These are phyloP conservation scores for Oligia strigilis DNA, from an alignment of 2,888 invertebrate species.

Conservation along the genomic window DNA sequence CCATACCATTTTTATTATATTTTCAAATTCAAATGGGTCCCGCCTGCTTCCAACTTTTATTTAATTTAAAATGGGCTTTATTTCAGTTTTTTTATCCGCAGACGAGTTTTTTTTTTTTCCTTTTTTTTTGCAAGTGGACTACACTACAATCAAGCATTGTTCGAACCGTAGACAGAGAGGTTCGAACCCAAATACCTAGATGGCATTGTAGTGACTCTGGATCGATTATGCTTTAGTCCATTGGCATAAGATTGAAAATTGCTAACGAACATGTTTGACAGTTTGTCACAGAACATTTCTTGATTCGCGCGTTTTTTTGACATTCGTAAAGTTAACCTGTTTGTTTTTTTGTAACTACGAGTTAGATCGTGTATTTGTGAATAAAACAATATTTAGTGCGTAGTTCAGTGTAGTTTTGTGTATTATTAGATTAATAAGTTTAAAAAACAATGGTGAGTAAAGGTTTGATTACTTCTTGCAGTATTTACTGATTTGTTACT, in stretches of 20 bases:
- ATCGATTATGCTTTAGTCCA: accelerated
- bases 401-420: slow-evolving; percentile 16
- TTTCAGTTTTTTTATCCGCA: too few species aligned
- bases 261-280: slow-evolving; percentile 34
- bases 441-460: slow-evolving; percentile 50
- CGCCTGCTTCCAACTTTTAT: too few species aligned
- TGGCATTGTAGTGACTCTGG: neutral
- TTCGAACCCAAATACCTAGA: neutral
- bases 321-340: slow-evolving; percentile 61
- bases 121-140: neutral
- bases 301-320: slow-evolving; percentile 71
- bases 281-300: neutral
- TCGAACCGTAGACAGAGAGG: too few species aligned
- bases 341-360: slow-evolving; percentile 54
- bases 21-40: too few species aligned
- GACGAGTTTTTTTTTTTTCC: too few species aligned
- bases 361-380: neutral
- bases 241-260: neutral
- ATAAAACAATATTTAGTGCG: slow-evolving; percentile 28
- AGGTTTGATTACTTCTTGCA: neutral
- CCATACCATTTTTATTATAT: too few species aligned
- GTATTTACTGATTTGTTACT: neutral
- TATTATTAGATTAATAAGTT: slow-evolving; percentile 23
- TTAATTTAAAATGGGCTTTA: too few species aligned
- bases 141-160: neutral